Evolutionary conservation across 2,888 invertebrate genomes (phyloP), one percentile per base, ranked within the genome.

Genomic region (Himalopsyche tibetana): DNA sequence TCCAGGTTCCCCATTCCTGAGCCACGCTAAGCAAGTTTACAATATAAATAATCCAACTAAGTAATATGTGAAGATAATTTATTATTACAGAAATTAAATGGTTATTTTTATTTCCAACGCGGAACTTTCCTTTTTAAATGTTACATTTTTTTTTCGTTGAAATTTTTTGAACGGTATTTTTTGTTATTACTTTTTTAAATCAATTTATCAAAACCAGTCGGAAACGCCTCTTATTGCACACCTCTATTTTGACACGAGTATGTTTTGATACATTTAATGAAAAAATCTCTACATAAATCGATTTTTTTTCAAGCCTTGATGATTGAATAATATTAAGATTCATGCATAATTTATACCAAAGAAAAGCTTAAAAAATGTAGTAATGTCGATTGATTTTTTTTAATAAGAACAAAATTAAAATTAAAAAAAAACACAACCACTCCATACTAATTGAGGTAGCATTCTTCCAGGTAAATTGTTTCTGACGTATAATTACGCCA

Each of bases 351-450:
- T 63, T 19, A 63, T 63, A 19, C 9, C 19, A n/a, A 9, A 63
- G 19, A 8, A 63, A 63, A 63, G 28, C 19, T 63, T 19, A n/a
- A 63, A 63, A 63, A 19, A 63, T 19, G 63, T 19, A 9, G 9
- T 63, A 63, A 19, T 63, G 15, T 15, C 51, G 15, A 63, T 63
- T 63, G n/a, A 63, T 63, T 63, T 63, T 63, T 56, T 63, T 63
- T n/a, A 19, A 12, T 63, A 19, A 19, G 5, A 63, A n/a, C 63
- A 5, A 15, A 51, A 15, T 4, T 8, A 51, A 15, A 51, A 51
- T 15, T 8, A 6, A 15, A 51, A 5, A 51, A 51, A 51, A 51
- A 51, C 12, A 51, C 6, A 51, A 8, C 51, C 15, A 15, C 51
- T 15, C 51, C 3, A 51, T 51, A 51, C 15, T 51, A 15, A 51